phyloP scores from a whole-genome alignment of 2,113 vertebrate genomes.

The Mesitornis unicolor region DNA sequence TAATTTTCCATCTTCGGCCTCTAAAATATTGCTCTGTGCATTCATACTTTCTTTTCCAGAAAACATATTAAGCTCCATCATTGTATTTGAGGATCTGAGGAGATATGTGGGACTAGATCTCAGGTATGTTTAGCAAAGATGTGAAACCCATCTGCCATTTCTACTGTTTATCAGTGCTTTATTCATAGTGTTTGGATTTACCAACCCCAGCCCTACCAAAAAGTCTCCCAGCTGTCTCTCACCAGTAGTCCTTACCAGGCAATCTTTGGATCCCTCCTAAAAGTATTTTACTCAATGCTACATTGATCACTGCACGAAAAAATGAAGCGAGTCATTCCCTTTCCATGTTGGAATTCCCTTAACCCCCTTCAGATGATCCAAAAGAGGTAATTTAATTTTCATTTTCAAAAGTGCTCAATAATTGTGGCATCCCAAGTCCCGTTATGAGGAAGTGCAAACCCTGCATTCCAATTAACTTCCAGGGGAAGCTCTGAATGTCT shows the following conservation, averaged over 20 bases:
- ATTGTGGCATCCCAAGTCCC: not conserved
- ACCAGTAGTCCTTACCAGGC: not conserved
- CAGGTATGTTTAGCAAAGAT: not conserved
- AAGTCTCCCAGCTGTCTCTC: not conserved
- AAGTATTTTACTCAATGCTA: not conserved
- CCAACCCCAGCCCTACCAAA: not conserved
- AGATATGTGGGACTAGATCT: not conserved
- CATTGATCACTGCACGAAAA: not conserved
- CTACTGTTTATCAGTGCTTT: not conserved
- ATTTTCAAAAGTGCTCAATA: not conserved
- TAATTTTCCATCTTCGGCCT: not conserved
- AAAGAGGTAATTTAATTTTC: not conserved
- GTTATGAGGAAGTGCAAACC: slow-evolving; percentile 43
- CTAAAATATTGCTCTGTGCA: not conserved
- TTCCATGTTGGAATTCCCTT: not conserved
- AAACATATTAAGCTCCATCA: not conserved
- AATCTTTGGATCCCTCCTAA: not conserved
- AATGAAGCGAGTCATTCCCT: not conserved
- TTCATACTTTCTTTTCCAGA: not conserved
- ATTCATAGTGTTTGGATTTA: not conserved
- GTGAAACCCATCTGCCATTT: not conserved
- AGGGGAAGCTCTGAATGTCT: slow-evolving; percentile 22
- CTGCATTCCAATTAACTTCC: slow-evolving; percentile 9
- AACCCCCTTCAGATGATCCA: not conserved
- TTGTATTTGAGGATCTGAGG: not conserved